phyloP scores from a whole-genome alignment of 2,113 vertebrate species.

The Amblyornis subalaris region DNA sequence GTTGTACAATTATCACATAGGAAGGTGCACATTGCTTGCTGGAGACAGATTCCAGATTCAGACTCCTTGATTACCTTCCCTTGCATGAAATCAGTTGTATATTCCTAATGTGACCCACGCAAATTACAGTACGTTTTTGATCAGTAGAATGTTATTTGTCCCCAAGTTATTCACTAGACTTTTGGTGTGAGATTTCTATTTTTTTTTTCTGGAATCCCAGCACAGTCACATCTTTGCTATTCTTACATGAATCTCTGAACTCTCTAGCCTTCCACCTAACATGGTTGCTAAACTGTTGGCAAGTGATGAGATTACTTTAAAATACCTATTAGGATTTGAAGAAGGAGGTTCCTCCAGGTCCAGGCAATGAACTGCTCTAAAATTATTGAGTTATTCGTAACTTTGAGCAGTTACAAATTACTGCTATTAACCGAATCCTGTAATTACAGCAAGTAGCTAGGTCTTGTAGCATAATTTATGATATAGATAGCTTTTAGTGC shows the following conservation, averaged over 20 bases:
- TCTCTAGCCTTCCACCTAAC: neutral
- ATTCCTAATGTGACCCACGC: neutral
- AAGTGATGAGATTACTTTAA: conserved; percentile 3
- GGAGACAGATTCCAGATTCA: neutral
- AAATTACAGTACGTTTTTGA: neutral
- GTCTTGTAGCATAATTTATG: neutral
- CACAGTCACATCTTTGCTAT: neutral
- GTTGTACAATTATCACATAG: conserved; percentile 26
- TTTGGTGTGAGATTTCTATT: neutral
- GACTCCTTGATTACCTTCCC: neutral
- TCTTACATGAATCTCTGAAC: neutral
- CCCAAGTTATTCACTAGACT: neutral
- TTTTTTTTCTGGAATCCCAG: neutral
- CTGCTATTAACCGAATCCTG: neutral
- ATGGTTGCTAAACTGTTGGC: neutral
- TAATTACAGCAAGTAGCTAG: conserved; percentile 19
- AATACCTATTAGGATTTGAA: conserved; percentile 8
- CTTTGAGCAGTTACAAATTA: conserved; percentile 24
- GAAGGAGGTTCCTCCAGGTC: neutral
- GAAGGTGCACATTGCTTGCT: conserved; percentile 17
- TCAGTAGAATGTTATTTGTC: neutral
- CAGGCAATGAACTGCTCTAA: neutral
- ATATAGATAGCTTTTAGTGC: neutral
- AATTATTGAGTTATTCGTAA: conserved; percentile 42
- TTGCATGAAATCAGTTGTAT: neutral